A percentile compares a stretch with the other conserved stretches of the same genome.
Conservation (phyloP, 2,113 vertebrate species). For the Harpagus bidentatus region DNA sequence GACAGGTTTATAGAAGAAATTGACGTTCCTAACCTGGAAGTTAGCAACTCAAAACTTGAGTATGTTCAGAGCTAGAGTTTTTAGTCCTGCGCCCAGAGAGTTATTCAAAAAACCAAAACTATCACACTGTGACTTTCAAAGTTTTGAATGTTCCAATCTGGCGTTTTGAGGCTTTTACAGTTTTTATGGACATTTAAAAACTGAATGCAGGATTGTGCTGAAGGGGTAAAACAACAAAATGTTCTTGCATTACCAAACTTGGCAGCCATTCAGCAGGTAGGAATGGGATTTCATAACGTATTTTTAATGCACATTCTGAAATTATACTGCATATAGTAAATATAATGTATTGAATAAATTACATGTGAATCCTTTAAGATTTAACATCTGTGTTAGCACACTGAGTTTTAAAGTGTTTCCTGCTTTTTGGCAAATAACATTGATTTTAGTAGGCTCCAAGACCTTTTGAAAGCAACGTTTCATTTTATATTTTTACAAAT, state of each 20-base stretch:
- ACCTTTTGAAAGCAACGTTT: background rate
- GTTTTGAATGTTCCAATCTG: background rate
- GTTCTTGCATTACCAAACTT: background rate
- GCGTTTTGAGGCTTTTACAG: background rate
- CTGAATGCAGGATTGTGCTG: background rate
- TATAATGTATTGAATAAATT: constrained; percentile 30
- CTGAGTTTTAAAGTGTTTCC: background rate
- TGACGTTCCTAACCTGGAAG: background rate
- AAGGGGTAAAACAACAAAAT: constrained; percentile 27
- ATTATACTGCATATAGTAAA: background rate
- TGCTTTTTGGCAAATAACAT: background rate
- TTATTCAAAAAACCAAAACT: background rate
- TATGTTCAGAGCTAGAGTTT: background rate
- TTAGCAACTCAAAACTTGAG: background rate
- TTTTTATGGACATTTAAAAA: constrained; percentile 31
- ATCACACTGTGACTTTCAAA: constrained; percentile 19
- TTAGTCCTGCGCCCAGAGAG: background rate
- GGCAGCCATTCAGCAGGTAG: constrained; percentile 29
- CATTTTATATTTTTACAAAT: background rate
- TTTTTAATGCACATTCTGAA: constrained; percentile 1
- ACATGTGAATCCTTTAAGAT: background rate
- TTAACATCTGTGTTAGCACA: background rate
- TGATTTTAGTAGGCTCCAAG: background rate
- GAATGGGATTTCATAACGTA: background rate
- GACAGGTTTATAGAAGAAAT: background rate